Conservation (phyloP, 2,113 vertebrate species). For the Lasiurus cinereus region DNA sequence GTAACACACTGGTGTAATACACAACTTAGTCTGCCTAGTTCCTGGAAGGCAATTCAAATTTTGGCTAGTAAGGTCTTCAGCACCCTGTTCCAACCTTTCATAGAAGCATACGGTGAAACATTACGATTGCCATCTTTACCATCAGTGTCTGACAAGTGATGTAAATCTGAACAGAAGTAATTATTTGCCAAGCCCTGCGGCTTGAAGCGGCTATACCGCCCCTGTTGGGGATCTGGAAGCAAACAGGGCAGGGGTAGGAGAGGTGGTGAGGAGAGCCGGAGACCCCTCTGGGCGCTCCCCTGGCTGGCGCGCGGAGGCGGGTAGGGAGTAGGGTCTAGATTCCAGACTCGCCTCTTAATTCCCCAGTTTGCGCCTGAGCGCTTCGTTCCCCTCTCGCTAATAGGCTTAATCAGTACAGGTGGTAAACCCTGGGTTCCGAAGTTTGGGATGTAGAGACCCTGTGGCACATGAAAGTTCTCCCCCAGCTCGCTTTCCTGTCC, state of each 20-base stretch:
- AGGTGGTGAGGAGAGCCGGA: fast-evolving
- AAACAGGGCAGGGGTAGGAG: fast-evolving
- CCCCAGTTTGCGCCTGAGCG: not conserved
- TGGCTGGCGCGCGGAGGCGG: not conserved
- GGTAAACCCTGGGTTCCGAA: not conserved
- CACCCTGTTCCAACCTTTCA: not conserved
- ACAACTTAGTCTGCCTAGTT: not conserved
- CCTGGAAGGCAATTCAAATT: conserved; percentile 11
- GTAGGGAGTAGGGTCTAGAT: not conserved
- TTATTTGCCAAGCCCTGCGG: not conserved
- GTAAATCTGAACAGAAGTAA: not conserved
- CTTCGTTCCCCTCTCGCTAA: not conserved
- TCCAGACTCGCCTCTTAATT: not conserved
- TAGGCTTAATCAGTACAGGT: not conserved
- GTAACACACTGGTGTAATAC: not conserved
- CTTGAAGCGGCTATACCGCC: not conserved
- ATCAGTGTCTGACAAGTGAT: not conserved
- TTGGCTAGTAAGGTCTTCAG: not conserved
- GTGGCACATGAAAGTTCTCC: not conserved
- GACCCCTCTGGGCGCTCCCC: not conserved
- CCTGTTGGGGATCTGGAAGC: not conserved
- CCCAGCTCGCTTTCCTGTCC: not conserved
- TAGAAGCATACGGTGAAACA: not conserved
- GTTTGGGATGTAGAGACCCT: not conserved
- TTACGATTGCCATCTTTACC: not conserved